Evolutionary conservation across 2,113 vertebrate genomes (phyloP), one percentile per base, ranked within the genome.

Genomic region (Ptilorrhoa leucosticta): DNA sequence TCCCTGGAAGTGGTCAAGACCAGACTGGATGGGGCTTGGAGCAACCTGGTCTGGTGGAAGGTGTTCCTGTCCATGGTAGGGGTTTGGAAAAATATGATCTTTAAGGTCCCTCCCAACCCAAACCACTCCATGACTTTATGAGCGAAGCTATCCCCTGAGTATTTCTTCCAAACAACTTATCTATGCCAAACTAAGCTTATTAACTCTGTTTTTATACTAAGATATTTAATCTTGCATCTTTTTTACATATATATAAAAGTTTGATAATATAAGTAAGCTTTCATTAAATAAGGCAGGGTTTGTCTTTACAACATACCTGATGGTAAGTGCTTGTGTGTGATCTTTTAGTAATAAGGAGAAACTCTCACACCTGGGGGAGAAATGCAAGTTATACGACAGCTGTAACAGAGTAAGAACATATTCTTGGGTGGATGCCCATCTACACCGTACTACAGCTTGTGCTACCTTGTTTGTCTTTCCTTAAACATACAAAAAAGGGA

Each of bases 401-500:
- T 81, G 17, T 21, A 83, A 57, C 0, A 4, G 24, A 72, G 22
- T 72, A 81, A 39, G 47, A 79, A 51, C 7, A 21, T 27, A 21
- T 23, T 27, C 2, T 44, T 91, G 54, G 4, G 6, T 50, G 9
- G 18, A 35, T 85, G 27, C 3, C 19, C 7, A 35, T 56, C 31
- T 65, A 56, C 30, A 26, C 13, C 0, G 0, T 33, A 30, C 6
- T 42, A 58, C 18, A 44, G 6, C 1, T 63, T 65, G 13, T 58
- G 13, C 15, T 58, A 5, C 22, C 19, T 72, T 68, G 12, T 75
- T 90, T 68, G 7, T 24, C 27, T 86, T 90, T 72, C 6, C 17
- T 7, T 48, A 69, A 88, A 42, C 0, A 2, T 10, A 3, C 16
- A 79, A 66, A 50, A 15, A 60, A n/a, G 0, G 0, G 3, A 48